Evolutionary conservation across 2,888 invertebrate genomes (phyloP).

Genomic region (Synergus umbraculus): DNA sequence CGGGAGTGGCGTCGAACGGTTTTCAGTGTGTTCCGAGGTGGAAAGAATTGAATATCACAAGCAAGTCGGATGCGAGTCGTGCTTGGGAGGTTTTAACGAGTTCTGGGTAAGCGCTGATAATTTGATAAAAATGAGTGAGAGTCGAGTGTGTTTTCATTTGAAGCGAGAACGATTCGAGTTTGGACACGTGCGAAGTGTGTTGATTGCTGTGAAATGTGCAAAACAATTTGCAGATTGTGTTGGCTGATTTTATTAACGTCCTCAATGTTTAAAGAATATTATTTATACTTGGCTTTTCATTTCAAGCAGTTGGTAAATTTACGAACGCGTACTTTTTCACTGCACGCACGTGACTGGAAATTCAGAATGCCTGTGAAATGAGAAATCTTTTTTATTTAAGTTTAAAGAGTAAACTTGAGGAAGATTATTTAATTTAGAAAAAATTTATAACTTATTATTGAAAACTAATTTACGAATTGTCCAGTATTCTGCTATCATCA

Average conservation of each 20-base stretch:
- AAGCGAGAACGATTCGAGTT: neutral
- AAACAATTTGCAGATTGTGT: neutral
- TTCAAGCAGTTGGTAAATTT: no score
- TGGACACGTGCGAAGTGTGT: neutral
- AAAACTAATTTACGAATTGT: no score
- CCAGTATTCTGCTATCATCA: neutral
- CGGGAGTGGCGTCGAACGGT: constrained; percentile 12
- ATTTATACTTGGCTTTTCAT: no score
- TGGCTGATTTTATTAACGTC: neutral
- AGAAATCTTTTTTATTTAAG: no score
- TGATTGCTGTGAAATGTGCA: neutral
- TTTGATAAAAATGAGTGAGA: neutral
- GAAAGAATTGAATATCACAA: constrained; percentile 58
- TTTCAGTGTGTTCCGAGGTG: constrained; percentile 55
- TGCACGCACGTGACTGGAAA: no score
- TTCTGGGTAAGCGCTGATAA: constrained; percentile 48
- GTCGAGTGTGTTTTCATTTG: constrained; percentile 39
- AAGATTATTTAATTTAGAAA: no score
- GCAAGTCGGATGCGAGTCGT: constrained; percentile 59
- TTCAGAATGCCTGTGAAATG: no score
- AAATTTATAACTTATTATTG: no score
- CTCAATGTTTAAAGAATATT: neutral
- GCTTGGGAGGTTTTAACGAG: constrained; percentile 48
- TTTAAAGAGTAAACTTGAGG: no score
- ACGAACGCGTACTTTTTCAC: no score